These are phyloP conservation scores for Vollenhovia emeryi DNA, from an alignment of 1,140 invertebrate genomes.

Conservation along the genomic window DNA sequence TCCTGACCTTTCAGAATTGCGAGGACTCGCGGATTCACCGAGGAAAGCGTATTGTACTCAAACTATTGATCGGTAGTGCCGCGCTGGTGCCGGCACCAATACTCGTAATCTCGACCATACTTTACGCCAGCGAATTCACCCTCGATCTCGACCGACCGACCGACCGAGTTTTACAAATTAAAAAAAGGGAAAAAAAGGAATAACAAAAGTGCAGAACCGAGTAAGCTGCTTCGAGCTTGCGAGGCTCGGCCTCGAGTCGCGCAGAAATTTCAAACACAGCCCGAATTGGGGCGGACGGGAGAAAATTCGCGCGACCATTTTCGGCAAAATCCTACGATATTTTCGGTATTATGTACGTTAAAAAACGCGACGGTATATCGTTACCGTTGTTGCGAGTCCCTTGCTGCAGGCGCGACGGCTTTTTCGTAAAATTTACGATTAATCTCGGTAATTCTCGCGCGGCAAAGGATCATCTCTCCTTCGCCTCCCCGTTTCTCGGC, in stretches of 20 bases:
- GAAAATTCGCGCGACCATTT: conserved; percentile 16
- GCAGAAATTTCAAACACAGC: conserved; percentile 14
- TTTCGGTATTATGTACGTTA: neutral
- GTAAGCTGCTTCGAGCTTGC: conserved; percentile 4
- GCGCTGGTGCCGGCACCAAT: conserved; percentile 49
- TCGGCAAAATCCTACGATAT: neutral
- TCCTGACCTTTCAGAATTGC: conserved; percentile 21
- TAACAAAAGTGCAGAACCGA: conserved; percentile 27
- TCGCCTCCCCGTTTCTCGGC: conserved; percentile 2
- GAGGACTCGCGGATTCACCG: conserved; percentile 30
- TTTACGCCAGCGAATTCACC: conserved; percentile 31
- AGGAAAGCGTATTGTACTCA: conserved; percentile 44
- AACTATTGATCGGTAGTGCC: conserved; percentile 50
- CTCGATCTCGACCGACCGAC: conserved; percentile 36
- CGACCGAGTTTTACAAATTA: conserved; percentile 53
- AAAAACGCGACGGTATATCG: neutral
- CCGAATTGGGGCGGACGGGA: neutral
- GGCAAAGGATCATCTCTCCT: neutral
- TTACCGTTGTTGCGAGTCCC: neutral
- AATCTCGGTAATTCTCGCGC: neutral
- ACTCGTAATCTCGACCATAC: conserved; percentile 48
- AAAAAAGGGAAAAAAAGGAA: conserved; percentile 6
- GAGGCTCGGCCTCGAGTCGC: neutral
- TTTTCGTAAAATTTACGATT: neutral
- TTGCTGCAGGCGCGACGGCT: no score